These are phyloP conservation scores for Tetramorium bicarinatum DNA, from an alignment of 2,888 invertebrate species.

Conservation along the genomic window DNA sequence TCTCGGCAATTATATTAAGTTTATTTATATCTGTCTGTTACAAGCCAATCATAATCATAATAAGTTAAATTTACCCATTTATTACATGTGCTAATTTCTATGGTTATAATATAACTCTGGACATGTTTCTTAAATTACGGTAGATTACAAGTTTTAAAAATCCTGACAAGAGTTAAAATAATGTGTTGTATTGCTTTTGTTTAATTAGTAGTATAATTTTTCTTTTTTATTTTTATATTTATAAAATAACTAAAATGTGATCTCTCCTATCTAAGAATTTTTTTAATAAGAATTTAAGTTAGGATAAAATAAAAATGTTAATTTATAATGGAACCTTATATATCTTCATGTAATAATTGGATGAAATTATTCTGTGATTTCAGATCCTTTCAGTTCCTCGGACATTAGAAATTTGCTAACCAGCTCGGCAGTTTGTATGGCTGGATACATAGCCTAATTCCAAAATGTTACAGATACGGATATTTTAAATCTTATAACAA, in stretches of 20 bases:
- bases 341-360: background rate
- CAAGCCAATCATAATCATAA: background rate
- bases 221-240: background rate
- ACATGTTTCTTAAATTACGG: background rate
- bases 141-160: background rate
- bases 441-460: slow-evolving; percentile 53
- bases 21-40: background rate
- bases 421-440: slow-evolving; percentile 56
- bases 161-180: background rate
- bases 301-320: slow-evolving; percentile 11
- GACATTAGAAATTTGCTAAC: slow-evolving; percentile 65
- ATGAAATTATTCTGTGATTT: slow-evolving; percentile 50
- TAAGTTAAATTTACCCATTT: background rate
- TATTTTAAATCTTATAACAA: slow-evolving; percentile 64
- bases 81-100: background rate
- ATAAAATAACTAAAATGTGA: background rate
- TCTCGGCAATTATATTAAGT: background rate
- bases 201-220: slow-evolving; percentile 18
- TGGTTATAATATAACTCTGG: background rate
- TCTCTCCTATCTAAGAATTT: background rate
- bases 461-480: slow-evolving; percentile 61
- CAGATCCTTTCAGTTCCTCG: slow-evolving; percentile 68
- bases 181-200: background rate
- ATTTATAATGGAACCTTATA: slow-evolving; percentile 4
- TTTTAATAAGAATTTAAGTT: background rate